Conservation (phyloP, 2,113 vertebrate genomes). For the Chloebia gouldiae region DNA sequence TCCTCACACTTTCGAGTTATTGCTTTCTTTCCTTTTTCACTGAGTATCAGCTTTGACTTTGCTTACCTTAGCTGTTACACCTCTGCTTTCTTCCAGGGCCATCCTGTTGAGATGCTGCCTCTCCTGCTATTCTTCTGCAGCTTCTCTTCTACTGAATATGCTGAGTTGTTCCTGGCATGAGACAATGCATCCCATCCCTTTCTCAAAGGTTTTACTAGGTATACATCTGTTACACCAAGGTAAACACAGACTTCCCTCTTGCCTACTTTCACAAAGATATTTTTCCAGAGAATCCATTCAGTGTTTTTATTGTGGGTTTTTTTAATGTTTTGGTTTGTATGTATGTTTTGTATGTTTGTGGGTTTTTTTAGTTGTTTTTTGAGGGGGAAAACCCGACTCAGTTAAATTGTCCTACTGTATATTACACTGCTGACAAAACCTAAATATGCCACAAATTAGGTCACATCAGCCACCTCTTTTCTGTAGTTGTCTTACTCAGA, state of each 20-base stretch:
- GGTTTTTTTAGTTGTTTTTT: background rate
- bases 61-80: background rate
- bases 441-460: background rate
- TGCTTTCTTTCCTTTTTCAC: background rate
- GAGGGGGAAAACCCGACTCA: fast-evolving
- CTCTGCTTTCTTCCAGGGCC: background rate
- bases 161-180: background rate
- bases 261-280: background rate
- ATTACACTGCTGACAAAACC: background rate
- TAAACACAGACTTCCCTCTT: background rate
- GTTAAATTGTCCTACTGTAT: background rate
- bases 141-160: background rate
- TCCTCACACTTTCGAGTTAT: background rate
- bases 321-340: too few relatives aligned
- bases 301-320: background rate
- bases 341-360: too few relatives aligned
- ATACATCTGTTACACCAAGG: background rate
- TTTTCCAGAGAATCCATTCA: background rate
- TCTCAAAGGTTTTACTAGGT: background rate
- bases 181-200: background rate
- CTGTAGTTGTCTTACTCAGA: background rate
- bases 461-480: background rate
- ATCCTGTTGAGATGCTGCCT: background rate
- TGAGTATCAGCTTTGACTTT: background rate
- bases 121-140: background rate